Base-by-base conservation (phyloP, 2,113 vertebrate species). In the Nanorana parkeri region DNA sequence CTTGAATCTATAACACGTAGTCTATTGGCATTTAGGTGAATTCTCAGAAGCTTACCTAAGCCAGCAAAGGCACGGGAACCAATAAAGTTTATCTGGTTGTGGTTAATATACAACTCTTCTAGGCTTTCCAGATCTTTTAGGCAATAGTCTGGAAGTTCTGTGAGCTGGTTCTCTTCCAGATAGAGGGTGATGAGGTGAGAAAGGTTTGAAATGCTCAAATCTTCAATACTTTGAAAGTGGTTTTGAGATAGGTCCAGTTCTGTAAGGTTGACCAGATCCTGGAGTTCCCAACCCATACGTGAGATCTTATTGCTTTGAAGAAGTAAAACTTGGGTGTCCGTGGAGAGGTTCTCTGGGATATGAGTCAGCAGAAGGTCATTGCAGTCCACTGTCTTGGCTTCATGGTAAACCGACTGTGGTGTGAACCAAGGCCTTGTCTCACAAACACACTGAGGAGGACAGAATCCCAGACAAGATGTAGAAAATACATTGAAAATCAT, bases 341-440 rank as follows among this genome's bases (percentile, higher is more conserved):
- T 26, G 0, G 93, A 93, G 0, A 94, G 67, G 84, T 93, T 93
- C 64, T 83, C 83, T 0, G 93, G 93, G 0, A 94, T 84, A 5
- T 47, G 84, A 52, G 90, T 91, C 56, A 95, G 90, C 68, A 93
- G 92, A 2, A 94, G 92, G 2, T 95, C 93, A 5, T 94, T 94
- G 84, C 94, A 95, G 89, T 95, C 94, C 17, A 95, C 93, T 0
- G 94, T 94, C 65, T 86, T 85, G 7, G 94, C 94, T 87, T 95
- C 92, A 67, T 94, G 94, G 80, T 91, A 94, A 15, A 94, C 87
- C 0, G 94, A 95, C 89, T 95, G 94, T 0, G 94, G 93, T 0
- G 93, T 95, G 88, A 94, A 94, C 94, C 94, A 95, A 0, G 94
- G 94, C 1, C 94, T 88, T 3, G 93, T 94, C 89, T 95, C 94